Conservation (phyloP, 1,140 invertebrate species). For the Bombus picipes region DNA sequence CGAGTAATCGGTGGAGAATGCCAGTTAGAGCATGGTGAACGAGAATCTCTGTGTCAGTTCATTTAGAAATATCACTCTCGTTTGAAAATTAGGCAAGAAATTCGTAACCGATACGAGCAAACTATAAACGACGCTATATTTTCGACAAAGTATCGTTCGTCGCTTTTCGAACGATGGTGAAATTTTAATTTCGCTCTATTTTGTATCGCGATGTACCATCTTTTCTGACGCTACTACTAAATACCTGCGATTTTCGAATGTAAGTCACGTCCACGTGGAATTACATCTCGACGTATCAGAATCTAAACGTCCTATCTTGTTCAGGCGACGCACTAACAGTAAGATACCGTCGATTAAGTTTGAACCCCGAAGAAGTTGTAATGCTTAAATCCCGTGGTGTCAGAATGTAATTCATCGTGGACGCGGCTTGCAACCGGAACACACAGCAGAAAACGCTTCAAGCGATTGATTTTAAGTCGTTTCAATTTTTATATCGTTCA, state of each 20-base stretch:
- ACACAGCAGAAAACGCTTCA: neutral
- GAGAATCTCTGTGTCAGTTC: neutral
- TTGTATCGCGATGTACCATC: too few relatives aligned
- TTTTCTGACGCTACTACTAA: neutral
- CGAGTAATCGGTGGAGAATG: neutral
- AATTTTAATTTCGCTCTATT: neutral
- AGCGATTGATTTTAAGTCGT: too few relatives aligned
- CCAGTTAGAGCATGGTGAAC: neutral
- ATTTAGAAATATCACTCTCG: neutral
- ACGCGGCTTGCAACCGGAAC: too few relatives aligned
- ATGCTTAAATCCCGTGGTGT: neutral
- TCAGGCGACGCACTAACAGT: neutral
- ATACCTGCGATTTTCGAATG: neutral
- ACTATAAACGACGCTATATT: too few relatives aligned
- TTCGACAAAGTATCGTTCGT: too few relatives aligned
- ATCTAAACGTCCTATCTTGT: neutral
- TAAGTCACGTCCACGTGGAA: neutral
- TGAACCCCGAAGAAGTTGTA: neutral
- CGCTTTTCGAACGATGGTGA: neutral
- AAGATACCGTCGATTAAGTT: neutral
- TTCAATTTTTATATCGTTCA: too few relatives aligned
- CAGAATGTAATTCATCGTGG: neutral
- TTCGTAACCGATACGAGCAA: too few relatives aligned
- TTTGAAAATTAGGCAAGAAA: neutral
- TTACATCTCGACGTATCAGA: neutral